phyloP scores from a whole-genome alignment of 1,140 invertebrate species.

The Neodiprion lecontei region DNA sequence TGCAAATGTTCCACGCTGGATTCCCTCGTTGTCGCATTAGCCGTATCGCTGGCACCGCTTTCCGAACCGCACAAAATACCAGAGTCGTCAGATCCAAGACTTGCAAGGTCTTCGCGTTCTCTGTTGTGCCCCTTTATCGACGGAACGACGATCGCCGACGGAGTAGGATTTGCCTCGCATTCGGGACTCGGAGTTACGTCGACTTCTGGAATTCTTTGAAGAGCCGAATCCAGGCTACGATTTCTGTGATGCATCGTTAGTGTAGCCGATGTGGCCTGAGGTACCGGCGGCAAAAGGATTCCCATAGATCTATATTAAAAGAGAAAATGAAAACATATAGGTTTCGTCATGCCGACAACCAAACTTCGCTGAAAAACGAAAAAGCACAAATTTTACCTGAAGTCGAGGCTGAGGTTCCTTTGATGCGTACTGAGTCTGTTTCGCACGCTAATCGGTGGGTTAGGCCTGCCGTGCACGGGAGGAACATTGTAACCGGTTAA shows the following conservation, averaged over 20 bases:
- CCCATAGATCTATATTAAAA: conserved; percentile 73
- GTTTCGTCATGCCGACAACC: conserved; percentile 17
- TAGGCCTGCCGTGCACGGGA: conserved; percentile 69
- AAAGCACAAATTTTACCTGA: conserved; percentile 61
- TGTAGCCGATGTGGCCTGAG: conserved; percentile 64
- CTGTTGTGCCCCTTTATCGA: conserved; percentile 45
- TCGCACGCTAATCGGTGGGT: conserved; percentile 60
- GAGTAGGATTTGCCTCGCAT: conserved; percentile 65
- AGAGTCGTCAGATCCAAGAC: conserved; percentile 86
- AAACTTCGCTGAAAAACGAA: conserved; percentile 17
- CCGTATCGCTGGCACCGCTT: conserved; percentile 61
- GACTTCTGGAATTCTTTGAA: conserved; percentile 86
- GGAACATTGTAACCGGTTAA: conserved; percentile 58
- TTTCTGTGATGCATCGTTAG: conserved; percentile 83
- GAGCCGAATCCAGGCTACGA: conserved; percentile 84
- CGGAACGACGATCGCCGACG: conserved; percentile 43
- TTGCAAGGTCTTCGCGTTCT: conserved; percentile 73
- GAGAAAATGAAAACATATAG: conserved; percentile 27
- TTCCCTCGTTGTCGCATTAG: conserved; percentile 52
- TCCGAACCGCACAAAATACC: conserved; percentile 80
- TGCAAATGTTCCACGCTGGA: conserved; percentile 60
- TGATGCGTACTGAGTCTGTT: conserved; percentile 75
- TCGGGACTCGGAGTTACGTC: conserved; percentile 82
- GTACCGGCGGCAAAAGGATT: conserved; percentile 75
- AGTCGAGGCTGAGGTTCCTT: conserved; percentile 79